Base-by-base conservation (phyloP, 2,888 invertebrate species). In the Diabrotica balteata region DNA sequence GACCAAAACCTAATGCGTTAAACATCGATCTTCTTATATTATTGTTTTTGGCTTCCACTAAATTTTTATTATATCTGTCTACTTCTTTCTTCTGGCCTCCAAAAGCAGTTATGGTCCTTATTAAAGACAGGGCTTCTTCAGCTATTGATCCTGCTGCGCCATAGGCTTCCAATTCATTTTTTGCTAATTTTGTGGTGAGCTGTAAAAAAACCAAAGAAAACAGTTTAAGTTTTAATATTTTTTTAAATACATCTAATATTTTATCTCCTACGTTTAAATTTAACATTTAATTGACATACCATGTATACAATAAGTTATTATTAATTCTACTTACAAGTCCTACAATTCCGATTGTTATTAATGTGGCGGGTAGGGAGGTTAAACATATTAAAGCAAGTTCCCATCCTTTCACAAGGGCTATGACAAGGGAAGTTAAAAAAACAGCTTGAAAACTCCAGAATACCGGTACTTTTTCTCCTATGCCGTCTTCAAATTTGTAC, bases 341-440 rank as follows among this genome's bases (percentile, higher is more conserved):
- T 49, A 95, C 91, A 52, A 94, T 79, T 4, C 90, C 91, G 0
- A 93, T 91, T 7, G 92, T 88, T 9, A 90, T 85, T 0, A 93
- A 90, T 53, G 95, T 88, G 53, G 94, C 83, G 0, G 96, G 96
- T 5, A 93, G 89, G 70, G 93, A 90, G 43, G 90, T 88, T 55
- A 95, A 82, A 67, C 95, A 91, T 61, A 95, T 89, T 8, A 95
- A 84, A 0, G 94, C 91, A 51, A 95, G 82, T 80, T 93, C 88
- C 95, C 95, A 95, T 7, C 95, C 94, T 78, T 90, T 90, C 3
- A 95, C 92, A 10, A 94, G 84, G 0, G 95, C 94, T 81, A 93
- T 86, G 4, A 89, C 84, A n/a, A 94, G 80, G 0, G 90, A 90
- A 17, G 90, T 88, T 8, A 92, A 66, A 78, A 92, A 92, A 0